A percentile compares a stretch with the other conserved stretches of the same genome.
These are phyloP conservation scores for Pristionchus exspectatus DNA, from an alignment of 2,888 invertebrate species.

Conservation along the genomic window DNA sequence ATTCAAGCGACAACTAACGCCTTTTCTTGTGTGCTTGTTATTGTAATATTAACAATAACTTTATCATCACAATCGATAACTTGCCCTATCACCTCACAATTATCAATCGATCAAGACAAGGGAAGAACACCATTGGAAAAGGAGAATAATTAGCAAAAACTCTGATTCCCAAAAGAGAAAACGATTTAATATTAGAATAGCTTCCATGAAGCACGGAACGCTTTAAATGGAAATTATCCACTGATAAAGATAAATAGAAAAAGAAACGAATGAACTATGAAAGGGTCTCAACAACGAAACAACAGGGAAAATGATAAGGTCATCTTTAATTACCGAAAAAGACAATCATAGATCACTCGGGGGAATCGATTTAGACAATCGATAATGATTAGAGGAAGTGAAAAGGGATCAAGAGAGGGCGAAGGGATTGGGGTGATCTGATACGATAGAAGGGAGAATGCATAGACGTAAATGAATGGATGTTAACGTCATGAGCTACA, in stretches of 20 bases:
- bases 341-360: slow-evolving; percentile 44
- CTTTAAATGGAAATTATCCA: not conserved
- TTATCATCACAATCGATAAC: slow-evolving; percentile 15
- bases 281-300: slow-evolving; percentile 38
- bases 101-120: slow-evolving; percentile 18
- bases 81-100: slow-evolving; percentile 45
- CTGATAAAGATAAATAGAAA: not conserved
- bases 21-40: not conserved
- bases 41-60: not conserved
- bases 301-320: not conserved
- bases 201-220: slow-evolving; percentile 12
- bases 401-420: not conserved
- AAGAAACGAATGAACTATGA: slow-evolving; percentile 18
- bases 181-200: slow-evolving; percentile 16
- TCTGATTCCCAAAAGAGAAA: slow-evolving; percentile 38
- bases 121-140: not conserved
- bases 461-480: not conserved
- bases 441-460: not conserved
- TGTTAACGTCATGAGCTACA: not conserved
- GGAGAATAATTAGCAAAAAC: not conserved
- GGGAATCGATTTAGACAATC: not conserved
- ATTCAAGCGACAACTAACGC: slow-evolving; percentile 1
- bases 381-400: slow-evolving; percentile 16
- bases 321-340: slow-evolving; percentile 32
- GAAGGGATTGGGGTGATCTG: too few species aligned